Evolutionary conservation across 2,113 vertebrate species (phyloP), one percentile per base, ranked within the genome.

Genomic region (Cyanoliseus patagonus): DNA sequence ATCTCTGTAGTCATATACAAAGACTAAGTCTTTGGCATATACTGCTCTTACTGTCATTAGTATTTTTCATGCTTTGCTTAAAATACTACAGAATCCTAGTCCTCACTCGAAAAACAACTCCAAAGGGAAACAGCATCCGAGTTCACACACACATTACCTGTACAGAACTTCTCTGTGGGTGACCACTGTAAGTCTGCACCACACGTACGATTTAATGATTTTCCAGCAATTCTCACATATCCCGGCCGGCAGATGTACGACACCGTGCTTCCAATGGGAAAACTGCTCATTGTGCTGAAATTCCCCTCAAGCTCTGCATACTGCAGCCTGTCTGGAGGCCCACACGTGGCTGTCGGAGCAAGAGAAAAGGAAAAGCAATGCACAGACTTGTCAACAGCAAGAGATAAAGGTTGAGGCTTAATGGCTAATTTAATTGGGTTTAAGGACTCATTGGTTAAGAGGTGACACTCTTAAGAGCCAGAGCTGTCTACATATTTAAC

Each of bases 251-350:
- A 97, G 10, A 0, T 0, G 18, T 96, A 98, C 0, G 5, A 13
- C 22, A 97, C n/a, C 0, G 0, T 8, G 42, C 8, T 81, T 3
- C 81, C 94, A 0, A 22, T 10, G 0, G 93, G 31, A n/a, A 94
- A 97, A 2, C 7, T 20, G 19, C 24, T 1, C 4, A 1, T 7
- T 0, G 15, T 2, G 18, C 0, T 6, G 57, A 12, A 52, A 3
- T 0, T 0, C 2, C 16, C 2, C 4, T 0, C 0, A 0, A 41
- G 97, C 59, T 94, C 90, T 0, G 97, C 96, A 1, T 52, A 76
- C 0, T 2, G 6, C 42, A 95, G 51, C 51, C 64, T 78, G 0
- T 77, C 53, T 0, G 96, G 97, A 1, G 0, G 0, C 11, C 0
- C 0, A 68, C 97, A 97, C 1, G 0, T 0, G 2, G 0, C 97